Evolutionary conservation across 2,888 invertebrate species (phyloP), one percentile per base, ranked within the genome.

Genomic region (Drosophila algonquin): DNA sequence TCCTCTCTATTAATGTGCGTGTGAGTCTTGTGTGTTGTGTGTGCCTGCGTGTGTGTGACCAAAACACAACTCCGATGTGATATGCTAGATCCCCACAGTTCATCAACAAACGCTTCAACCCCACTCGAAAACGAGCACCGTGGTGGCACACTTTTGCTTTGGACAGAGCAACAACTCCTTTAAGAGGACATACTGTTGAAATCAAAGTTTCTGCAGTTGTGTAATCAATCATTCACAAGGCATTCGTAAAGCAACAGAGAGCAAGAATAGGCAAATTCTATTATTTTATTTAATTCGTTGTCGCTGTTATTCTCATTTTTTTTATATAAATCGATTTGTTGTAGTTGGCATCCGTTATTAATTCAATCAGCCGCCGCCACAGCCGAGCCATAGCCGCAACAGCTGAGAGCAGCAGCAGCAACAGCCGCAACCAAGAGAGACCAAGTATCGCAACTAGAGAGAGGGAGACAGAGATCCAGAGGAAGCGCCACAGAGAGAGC

Each of bases 151-250:
- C 6, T 40, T 40, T 40, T 7, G 7, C 14, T n/a, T 14, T 14
- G 14, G 14, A n/a, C 14, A 40, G 7, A 14, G 40, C 40, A n/a
- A n/a, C 14, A 40, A n/a, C 40, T 40, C 30, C 32, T 16, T 16
- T 16, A 5, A 5, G 9, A 79, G 75, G 76, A 79, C 80, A 81
- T 79, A 77, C 57, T 48, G 47, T 35, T 61, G 14, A 55, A 71
- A 71, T 55, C 72, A 63, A 57, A 63, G 61, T 35, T 14, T 40
- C 70, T 69, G 70, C 71, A 63, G 72, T 71, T 90, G 90, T 90
- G 90, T 90, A 90, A 90, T 89, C 86, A 84, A 90, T 89, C 86
- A 84, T 84, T 81, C 77, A 80, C 70, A 76, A 77, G 71, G 18
- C 60, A 77, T 62, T 59, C 47, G 59, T 12, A 12, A 35, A 14